Evolutionary conservation across 1,140 invertebrate species (phyloP).

Genomic region (Anoplolepis gracilipes): DNA sequence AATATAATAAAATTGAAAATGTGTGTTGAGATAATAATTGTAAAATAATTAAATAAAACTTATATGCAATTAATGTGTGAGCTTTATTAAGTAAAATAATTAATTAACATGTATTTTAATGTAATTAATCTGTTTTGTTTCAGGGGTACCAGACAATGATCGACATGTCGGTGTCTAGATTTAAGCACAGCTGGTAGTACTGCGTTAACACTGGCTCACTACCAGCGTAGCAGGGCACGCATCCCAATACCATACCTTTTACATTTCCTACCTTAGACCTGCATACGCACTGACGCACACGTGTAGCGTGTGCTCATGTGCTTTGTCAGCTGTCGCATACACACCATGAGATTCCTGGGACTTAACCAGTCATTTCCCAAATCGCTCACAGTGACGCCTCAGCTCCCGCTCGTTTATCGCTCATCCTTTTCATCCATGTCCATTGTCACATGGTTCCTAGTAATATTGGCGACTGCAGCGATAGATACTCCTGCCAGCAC

Average conservation of each 20-base stretch:
- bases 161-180: conserved; percentile 76
- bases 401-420: conserved; percentile 31
- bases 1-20: neutral
- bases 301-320: conserved; percentile 71
- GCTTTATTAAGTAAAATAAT: neutral
- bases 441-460: conserved; percentile 73
- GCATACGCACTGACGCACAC: conserved; percentile 73
- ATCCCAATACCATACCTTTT: conserved; percentile 67
- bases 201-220: conserved; percentile 72
- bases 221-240: conserved; percentile 71
- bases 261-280: conserved; percentile 72
- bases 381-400: conserved; percentile 60
- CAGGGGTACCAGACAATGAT: conserved; percentile 78
- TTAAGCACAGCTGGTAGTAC: conserved; percentile 78
- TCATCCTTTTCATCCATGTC: conserved; percentile 70
- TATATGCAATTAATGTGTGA: neutral
- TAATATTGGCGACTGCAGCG: conserved; percentile 73
- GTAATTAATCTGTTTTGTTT: conserved; percentile 59
- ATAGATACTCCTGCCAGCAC: conserved; percentile 73
- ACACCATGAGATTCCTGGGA: conserved; percentile 81
- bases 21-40: neutral
- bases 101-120: neutral
- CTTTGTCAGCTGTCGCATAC: conserved; percentile 71
- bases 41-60: neutral
- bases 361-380: conserved; percentile 73